phyloP scores from a whole-genome alignment of 2,113 vertebrate genomes.

The Passer domesticus region DNA sequence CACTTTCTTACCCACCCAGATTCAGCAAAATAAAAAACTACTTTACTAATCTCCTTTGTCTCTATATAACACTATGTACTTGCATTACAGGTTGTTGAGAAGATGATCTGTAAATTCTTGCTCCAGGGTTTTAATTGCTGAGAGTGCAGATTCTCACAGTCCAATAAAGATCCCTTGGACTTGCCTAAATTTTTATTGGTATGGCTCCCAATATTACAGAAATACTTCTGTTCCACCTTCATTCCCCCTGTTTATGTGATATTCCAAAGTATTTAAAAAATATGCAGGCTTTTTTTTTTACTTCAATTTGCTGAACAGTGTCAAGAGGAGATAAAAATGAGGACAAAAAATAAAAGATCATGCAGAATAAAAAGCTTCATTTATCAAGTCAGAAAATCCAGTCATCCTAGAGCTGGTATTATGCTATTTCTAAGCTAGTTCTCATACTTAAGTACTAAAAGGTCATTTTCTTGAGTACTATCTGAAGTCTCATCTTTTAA shows the following conservation, averaged over 20 bases:
- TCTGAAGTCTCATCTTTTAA: conserved; percentile 21
- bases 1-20: neutral
- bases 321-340: neutral
- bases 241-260: neutral
- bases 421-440: neutral
- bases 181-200: neutral
- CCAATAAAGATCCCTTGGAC: neutral
- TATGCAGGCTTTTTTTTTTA: neutral
- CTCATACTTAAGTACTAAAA: neutral
- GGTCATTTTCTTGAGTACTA: conserved; percentile 18
- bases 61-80: neutral
- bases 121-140: neutral
- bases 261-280: neutral
- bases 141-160: neutral
- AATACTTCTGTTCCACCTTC: neutral
- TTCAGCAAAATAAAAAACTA: neutral
- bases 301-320: neutral
- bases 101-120: neutral
- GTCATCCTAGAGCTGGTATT: neutral
- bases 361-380: neutral
- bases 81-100: neutral
- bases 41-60: neutral
- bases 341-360: neutral
- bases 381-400: conserved; percentile 15
- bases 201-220: neutral